Percentiles rank a stretch among this genome's conserved stretches.
Evolutionary conservation across 1,140 invertebrate genomes (phyloP).

Genomic region (Bombus turneri): DNA sequence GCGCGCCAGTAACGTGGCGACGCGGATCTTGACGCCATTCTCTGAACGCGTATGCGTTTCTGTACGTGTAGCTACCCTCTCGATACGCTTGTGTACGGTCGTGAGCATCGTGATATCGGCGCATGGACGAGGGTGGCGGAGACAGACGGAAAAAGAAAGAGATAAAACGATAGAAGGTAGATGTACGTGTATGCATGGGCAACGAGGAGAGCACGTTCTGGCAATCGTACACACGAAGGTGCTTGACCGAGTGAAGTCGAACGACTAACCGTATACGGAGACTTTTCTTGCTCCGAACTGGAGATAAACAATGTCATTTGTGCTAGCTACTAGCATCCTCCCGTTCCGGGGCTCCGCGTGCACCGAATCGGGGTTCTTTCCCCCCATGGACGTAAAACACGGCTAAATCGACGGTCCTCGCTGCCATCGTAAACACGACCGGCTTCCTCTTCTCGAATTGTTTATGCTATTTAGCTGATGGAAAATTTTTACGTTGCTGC

Average conservation of each 20-base stretch:
- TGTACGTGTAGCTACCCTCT: constrained; percentile 18
- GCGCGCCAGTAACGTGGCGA: constrained; percentile 73
- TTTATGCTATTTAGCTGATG: constrained; percentile 5
- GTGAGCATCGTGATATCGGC: not conserved
- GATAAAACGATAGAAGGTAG: not conserved
- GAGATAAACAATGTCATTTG: constrained; percentile 67
- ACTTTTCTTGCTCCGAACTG: constrained; percentile 49
- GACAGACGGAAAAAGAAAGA: not conserved
- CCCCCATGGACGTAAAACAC: constrained; percentile 33
- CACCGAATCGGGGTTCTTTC: constrained; percentile 21
- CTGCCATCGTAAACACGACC: constrained; percentile 21
- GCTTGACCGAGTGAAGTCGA: constrained; percentile 63
- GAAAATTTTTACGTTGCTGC: not conserved
- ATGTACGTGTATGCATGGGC: constrained; percentile 47
- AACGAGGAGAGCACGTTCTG: constrained; percentile 40
- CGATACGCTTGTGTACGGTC: not conserved
- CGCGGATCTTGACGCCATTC: constrained; percentile 76
- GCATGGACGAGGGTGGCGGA: not conserved
- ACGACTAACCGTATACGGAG: constrained; percentile 53
- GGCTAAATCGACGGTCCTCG: constrained; percentile 35
- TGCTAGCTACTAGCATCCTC: constrained; percentile 34
- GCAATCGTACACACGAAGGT: constrained; percentile 53
- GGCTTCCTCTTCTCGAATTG: not conserved
- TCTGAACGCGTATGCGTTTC: constrained; percentile 49
- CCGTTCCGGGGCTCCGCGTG: constrained; percentile 4